phyloP scores from a whole-genome alignment of 2,113 vertebrate species.

The Ancistrus triradiatus region DNA sequence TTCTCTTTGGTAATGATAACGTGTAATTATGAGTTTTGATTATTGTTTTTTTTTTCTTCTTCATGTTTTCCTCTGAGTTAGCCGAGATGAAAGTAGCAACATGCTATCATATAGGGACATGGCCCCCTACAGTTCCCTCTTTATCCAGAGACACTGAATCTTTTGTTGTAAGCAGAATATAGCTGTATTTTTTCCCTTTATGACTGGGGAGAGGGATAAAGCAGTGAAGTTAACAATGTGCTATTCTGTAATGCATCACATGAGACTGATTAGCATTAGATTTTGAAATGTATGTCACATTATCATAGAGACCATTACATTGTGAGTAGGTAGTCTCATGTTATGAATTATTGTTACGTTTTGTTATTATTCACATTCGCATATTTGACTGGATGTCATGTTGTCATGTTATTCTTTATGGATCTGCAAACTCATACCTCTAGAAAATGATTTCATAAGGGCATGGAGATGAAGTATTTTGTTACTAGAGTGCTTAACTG shows the following conservation, averaged over 20 bases:
- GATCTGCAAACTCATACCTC: conserved; percentile 62
- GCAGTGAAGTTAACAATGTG: conserved; percentile 38
- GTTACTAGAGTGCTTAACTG: conserved; percentile 23
- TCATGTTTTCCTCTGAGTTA: conserved; percentile 24
- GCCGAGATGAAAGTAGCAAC: conserved; percentile 1
- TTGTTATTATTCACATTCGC: conserved; percentile 44
- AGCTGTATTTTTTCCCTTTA: conserved; percentile 41
- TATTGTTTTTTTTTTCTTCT: conserved; percentile 39
- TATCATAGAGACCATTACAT: conserved; percentile 66
- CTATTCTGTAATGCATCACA: conserved; percentile 50
- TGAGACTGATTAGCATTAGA: conserved; percentile 53
- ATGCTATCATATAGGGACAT: neutral
- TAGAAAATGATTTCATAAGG: conserved; percentile 47
- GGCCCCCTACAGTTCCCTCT: conserved; percentile 26
- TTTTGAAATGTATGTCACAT: conserved; percentile 57
- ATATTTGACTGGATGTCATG: conserved; percentile 39
- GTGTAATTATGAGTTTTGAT: conserved; percentile 36
- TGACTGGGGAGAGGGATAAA: conserved; percentile 17
- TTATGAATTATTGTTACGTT: conserved; percentile 43
- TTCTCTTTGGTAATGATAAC: conserved; percentile 38
- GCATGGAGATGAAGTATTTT: conserved; percentile 41
- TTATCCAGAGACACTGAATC: conserved; percentile 55
- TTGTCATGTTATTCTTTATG: conserved; percentile 49
- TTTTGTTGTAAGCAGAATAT: conserved; percentile 61
- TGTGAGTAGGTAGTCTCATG: conserved; percentile 67